phyloP scores from a whole-genome alignment of 2,888 invertebrate genomes.

The Rosalia funebris region DNA sequence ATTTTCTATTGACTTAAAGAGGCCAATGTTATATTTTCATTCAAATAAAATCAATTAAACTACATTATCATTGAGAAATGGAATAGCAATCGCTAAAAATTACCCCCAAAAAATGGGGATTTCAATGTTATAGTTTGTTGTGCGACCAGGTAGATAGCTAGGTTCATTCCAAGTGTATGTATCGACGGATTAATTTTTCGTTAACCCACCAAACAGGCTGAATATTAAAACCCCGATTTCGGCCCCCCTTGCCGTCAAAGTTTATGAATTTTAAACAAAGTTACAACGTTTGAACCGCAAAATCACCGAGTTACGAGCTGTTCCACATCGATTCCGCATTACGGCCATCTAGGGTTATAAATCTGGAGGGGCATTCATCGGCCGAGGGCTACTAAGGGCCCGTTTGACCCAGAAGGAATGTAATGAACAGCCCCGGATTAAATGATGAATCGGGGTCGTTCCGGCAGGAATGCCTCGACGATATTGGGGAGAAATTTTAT shows the following conservation, averaged over 20 bases:
- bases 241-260: background rate
- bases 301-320: conserved; percentile 2
- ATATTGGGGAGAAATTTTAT: conserved; percentile 8
- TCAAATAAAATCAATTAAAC: no score
- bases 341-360: conserved; percentile 12
- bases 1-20: no score
- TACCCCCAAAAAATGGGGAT: background rate
- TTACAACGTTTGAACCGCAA: background rate
- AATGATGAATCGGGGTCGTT: conserved; percentile 1
- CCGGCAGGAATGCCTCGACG: background rate
- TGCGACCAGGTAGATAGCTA: no score
- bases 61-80: no score
- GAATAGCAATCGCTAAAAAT: no score
- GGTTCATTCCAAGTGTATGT: background rate
- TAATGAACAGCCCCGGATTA: conserved; percentile 16
- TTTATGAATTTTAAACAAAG: conserved; percentile 10
- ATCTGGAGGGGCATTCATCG: conserved; percentile 10
- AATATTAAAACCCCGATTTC: background rate
- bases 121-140: background rate
- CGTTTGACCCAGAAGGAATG: conserved; percentile 10
- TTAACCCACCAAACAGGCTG: background rate
- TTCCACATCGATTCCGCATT: conserved; percentile 6
- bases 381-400: conserved; percentile 4
- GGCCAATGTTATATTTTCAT: no score
- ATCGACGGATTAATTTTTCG: background rate